Evolutionary conservation across 2,888 invertebrate species (phyloP).

Genomic region (Coecobrya sp.): DNA sequence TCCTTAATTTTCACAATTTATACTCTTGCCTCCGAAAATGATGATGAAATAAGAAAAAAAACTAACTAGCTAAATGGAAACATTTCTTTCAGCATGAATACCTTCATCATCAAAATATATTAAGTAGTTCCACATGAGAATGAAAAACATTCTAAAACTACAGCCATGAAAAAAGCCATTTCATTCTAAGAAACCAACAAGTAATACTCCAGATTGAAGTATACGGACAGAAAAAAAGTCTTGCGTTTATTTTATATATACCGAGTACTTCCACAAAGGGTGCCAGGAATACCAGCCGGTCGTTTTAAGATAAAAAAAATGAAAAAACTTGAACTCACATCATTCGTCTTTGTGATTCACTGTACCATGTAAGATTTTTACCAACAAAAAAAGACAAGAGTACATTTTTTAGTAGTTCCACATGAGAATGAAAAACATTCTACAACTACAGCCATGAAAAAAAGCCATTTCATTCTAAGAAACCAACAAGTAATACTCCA

Average conservation of each 20-base stretch:
- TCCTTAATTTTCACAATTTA: constrained; percentile 72
- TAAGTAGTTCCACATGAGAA: constrained; percentile 35
- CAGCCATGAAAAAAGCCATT: constrained; percentile 36
- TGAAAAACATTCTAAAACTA: constrained; percentile 10
- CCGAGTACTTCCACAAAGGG: not conserved
- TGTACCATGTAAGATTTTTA: constrained; percentile 44
- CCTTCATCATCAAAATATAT: constrained; percentile 74
- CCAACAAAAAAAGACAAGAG: constrained; percentile 45
- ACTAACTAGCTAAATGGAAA: constrained; percentile 61
- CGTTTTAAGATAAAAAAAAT: not conserved
- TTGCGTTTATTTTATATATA: not conserved
- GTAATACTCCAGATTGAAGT: constrained; percentile 37
- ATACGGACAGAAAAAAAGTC: constrained; percentile 7
- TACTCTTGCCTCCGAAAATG: constrained; percentile 25
- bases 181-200: constrained; percentile 29
- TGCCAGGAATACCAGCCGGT: constrained; percentile 36
- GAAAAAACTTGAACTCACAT: constrained; percentile 15
- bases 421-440: constrained; percentile 45
- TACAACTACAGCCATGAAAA: not conserved
- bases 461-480: constrained; percentile 46
- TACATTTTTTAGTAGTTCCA: constrained; percentile 43
- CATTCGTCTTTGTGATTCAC: constrained; percentile 29
- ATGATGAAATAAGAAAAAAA: constrained; percentile 36
- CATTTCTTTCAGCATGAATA: constrained; percentile 67
- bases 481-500: constrained; percentile 10